A percentile compares a stretch with the other conserved stretches of the same genome.
Conservation (phyloP, 1,140 invertebrate species). For the Geopemphigus sp. region DNA sequence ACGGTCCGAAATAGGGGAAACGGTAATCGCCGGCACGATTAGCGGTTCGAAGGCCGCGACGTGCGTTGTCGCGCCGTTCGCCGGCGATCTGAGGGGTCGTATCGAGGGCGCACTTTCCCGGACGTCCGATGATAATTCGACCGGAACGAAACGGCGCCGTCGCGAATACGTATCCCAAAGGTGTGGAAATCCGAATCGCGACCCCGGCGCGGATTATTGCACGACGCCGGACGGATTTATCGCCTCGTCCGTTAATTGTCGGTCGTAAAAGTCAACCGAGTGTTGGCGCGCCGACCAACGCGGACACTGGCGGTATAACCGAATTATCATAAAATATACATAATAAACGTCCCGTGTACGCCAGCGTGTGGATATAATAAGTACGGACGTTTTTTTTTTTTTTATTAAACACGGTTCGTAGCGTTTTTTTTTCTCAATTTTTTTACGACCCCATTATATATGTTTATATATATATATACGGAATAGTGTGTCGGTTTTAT, state of each 20-base stretch:
- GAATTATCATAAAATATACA: conserved; percentile 49
- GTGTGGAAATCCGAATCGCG: conserved; percentile 40
- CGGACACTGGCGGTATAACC: conserved; percentile 24
- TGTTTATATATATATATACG: no score
- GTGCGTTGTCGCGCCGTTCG: no score
- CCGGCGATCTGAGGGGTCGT: no score
- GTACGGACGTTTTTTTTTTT: conserved; percentile 12
- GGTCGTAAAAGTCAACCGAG: conserved; percentile 39
- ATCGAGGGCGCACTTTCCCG: no score
- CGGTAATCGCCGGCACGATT: no score
- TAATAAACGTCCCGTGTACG: conserved; percentile 3
- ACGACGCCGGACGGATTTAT: conserved; percentile 15
- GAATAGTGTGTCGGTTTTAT: conserved; percentile 26
- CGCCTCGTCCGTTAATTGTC: conserved; percentile 25
- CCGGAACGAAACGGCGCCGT: neutral
- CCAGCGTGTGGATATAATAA: neutral
- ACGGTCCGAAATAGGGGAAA: no score
- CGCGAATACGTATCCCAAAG: neutral
- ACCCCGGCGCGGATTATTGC: conserved; percentile 1
- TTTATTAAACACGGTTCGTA: conserved; percentile 5
- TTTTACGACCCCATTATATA: conserved; percentile 38
- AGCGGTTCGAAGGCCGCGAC: no score
- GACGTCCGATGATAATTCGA: neutral
- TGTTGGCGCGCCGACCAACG: neutral
- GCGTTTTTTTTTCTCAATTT: no score